phyloP scores from a whole-genome alignment of 2,113 vertebrate genomes.

The Phyllostomus discolor region DNA sequence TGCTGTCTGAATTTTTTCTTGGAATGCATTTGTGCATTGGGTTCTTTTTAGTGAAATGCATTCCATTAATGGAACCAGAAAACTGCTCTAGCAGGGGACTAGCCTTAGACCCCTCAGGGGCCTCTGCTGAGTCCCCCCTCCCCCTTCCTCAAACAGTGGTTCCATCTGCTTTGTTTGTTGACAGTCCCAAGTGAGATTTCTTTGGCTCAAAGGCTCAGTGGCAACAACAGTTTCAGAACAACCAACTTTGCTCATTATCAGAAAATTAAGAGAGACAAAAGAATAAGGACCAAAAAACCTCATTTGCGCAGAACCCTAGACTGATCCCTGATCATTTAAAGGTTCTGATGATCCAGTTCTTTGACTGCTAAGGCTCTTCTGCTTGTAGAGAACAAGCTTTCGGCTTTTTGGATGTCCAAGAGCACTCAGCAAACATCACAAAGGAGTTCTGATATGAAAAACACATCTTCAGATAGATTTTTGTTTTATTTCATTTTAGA shows the following conservation, averaged over 20 bases:
- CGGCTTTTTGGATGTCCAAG: conserved; percentile 28
- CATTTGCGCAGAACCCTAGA: background rate
- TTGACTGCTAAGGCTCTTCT: background rate
- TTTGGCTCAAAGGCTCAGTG: background rate
- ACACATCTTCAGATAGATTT: conserved; percentile 46
- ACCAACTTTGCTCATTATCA: background rate
- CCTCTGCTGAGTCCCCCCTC: too few species aligned
- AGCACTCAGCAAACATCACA: conserved; percentile 32
- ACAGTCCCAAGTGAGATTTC: background rate
- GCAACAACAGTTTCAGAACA: conserved; percentile 8
- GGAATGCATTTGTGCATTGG: background rate
- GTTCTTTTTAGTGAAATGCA: background rate
- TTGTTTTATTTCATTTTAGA: conserved; percentile 69
- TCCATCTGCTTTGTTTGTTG: background rate
- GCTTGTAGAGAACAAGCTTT: background rate
- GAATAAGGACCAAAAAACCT: background rate
- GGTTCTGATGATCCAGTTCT: background rate
- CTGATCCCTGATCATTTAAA: conserved; percentile 21
- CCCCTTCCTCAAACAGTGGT: background rate
- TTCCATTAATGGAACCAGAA: background rate
- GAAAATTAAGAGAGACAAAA: conserved; percentile 46
- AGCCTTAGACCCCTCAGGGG: background rate
- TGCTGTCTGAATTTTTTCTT: background rate
- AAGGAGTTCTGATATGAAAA: conserved; percentile 37
- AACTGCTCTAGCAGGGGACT: background rate